Evolutionary conservation across 2,113 vertebrate genomes (phyloP), one percentile per base, ranked within the genome.

Genomic region (Eurystomus gularis): DNA sequence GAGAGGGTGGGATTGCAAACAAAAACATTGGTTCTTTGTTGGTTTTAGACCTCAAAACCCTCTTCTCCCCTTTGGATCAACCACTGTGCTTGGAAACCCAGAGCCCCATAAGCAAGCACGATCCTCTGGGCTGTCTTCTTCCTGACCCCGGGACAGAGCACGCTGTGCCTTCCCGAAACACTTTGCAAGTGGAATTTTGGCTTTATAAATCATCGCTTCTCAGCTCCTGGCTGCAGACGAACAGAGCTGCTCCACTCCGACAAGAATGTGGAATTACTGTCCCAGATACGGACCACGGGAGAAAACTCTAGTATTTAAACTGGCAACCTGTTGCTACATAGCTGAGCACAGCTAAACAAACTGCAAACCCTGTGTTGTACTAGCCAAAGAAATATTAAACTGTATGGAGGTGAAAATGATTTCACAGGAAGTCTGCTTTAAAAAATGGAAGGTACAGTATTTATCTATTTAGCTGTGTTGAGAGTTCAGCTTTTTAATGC

Each of bases 151-250:
- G 73, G 83, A 86, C 3, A 40, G 54, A 95, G 88, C 73, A 57
- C 0, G 1, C 69, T 0, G 1, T 69, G 61, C 65, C 80, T 94
- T 93, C 78, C 91, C 46, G 0, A 94, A 89, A 95, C 86, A 65
- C 91, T 89, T 9, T 54, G 73, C 62, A 76, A 96, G 91, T 62
- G 91, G 95, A 97, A 97, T 96, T 94, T 94, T 96, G 91, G 92
- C 86, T 94, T 82, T 94, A 49, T 87, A 94, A 94, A 95, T 91
- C 88, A 94, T 23, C 0, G 2, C 49, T 70, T 91, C 86, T 89
- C 11, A 1, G 83, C 91, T 79, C 44, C 88, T 89, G 94, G 88
- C 94, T 91, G 83, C 49, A 72, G 75, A 62, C 3, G 0, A 86
- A n/a, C 11, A 10, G 83, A 65, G 23, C 77, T 89, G 77, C 83